Conservation (phyloP, 2,888 invertebrate species). For the Drosophila falleni region DNA sequence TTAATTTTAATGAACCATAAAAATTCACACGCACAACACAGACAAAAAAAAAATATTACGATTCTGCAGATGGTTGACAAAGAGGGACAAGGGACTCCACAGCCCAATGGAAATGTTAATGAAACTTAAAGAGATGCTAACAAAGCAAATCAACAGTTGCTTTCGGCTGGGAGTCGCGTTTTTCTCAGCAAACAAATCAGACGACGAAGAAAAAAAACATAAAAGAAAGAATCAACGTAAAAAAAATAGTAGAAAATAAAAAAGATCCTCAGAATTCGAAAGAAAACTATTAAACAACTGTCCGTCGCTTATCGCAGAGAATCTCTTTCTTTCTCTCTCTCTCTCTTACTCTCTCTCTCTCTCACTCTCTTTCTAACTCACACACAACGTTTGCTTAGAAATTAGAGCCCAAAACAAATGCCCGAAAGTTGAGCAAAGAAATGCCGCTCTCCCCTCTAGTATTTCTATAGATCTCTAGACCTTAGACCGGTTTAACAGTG, state of each 20-base stretch:
- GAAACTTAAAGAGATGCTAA: slow-evolving; percentile 77
- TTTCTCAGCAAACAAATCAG: slow-evolving; percentile 70
- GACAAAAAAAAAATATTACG: slow-evolving; percentile 58
- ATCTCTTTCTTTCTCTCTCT: slow-evolving; percentile 29
- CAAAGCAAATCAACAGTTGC: slow-evolving; percentile 64
- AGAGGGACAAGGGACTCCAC: slow-evolving; percentile 26
- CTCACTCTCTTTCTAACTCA: slow-evolving; percentile 11
- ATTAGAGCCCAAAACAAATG: slow-evolving; percentile 79
- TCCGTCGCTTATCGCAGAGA: slow-evolving; percentile 63
- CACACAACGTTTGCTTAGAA: slow-evolving; percentile 73
- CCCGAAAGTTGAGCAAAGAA: slow-evolving; percentile 56
- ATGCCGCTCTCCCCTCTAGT: slow-evolving; percentile 4
- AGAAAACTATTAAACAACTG: slow-evolving; percentile 81
- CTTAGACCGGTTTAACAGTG: slow-evolving; percentile 70
- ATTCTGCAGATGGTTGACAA: slow-evolving; percentile 62
- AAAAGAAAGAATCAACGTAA: slow-evolving; percentile 42
- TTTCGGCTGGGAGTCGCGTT: slow-evolving; percentile 48
- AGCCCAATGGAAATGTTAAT: slow-evolving; percentile 68
- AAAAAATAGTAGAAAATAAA: slow-evolving; percentile 28
- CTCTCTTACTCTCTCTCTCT: too few relatives aligned
- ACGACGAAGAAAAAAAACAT: slow-evolving; percentile 29
- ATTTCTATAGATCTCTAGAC: slow-evolving; percentile 8
- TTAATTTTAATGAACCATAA: slow-evolving; percentile 81
- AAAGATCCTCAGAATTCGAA: slow-evolving; percentile 69
- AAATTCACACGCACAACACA: slow-evolving; percentile 76